These are phyloP conservation scores for Ceyx melanurus DNA, from an alignment of 2,113 vertebrate genomes.

Conservation along the genomic window DNA sequence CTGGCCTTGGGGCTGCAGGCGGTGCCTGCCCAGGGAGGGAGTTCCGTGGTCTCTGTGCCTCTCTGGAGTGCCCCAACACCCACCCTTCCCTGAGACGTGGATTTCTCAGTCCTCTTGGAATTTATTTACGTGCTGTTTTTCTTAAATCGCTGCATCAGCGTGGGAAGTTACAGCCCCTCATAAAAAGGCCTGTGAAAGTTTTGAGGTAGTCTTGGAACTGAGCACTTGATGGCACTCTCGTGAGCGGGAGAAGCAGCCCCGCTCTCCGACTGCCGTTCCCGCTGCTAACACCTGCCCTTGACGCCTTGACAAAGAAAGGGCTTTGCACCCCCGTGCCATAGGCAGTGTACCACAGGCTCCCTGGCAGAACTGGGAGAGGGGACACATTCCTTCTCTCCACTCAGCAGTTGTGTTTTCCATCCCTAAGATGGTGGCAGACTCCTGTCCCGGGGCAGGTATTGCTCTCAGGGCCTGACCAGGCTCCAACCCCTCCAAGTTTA, in stretches of 20 bases:
- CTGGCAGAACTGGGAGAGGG: accelerated
- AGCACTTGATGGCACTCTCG: background rate
- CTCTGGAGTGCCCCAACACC: accelerated
- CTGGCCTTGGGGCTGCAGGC: background rate
- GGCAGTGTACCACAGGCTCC: accelerated
- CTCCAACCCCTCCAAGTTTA: background rate
- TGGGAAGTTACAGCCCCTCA: no score
- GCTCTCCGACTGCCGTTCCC: accelerated
- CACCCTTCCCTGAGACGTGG: no score
- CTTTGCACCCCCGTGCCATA: accelerated
- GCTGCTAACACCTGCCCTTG: background rate
- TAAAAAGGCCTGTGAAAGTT: background rate
- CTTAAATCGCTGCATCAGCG: background rate
- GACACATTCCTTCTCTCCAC: accelerated
- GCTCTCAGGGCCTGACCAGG: accelerated
- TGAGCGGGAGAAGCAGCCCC: background rate
- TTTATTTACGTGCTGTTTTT: background rate
- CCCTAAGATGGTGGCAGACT: background rate
- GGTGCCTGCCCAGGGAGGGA: background rate
- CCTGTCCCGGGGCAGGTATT: background rate
- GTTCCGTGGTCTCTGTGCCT: accelerated
- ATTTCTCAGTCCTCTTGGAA: background rate
- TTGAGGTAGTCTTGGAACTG: background rate
- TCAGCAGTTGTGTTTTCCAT: accelerated
- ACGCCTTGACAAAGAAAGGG: accelerated